A percentile compares a stretch with the other conserved stretches of the same genome.
These are phyloP conservation scores for Chiridota heheva DNA, from an alignment of 35 echinoderm and acorn worm genomes.

Conservation along the genomic window DNA sequence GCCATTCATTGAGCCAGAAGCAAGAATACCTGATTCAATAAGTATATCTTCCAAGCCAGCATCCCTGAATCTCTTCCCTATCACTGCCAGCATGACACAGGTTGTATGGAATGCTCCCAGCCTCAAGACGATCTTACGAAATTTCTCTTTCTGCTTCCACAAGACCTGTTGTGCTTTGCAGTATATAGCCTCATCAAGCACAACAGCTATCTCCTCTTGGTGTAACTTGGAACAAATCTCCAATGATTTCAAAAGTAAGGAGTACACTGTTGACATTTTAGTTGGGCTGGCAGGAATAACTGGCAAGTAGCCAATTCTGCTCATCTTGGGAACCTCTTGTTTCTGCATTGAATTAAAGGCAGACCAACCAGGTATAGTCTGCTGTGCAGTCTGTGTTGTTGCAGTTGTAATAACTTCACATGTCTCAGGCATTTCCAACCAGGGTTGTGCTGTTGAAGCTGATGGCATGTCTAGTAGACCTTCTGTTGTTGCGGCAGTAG, in stretches of 20 bases:
- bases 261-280: neutral
- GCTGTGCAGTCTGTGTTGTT: too few relatives aligned
- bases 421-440: too few relatives aligned
- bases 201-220: constrained; percentile 3
- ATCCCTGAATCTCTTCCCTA: constrained; percentile 38
- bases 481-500: too few relatives aligned
- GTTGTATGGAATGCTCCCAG: constrained; percentile 45
- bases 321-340: neutral
- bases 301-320: constrained; percentile 3
- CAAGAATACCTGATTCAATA: constrained; percentile 18
- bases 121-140: constrained; percentile 6
- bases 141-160: constrained; percentile 1
- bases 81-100: neutral
- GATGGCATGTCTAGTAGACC: too few relatives aligned
- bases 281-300: constrained; percentile 25
- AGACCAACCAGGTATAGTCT: too few relatives aligned
- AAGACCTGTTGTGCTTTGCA: constrained; percentile 7
- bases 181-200: constrained; percentile 20
- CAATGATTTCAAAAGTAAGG: neutral
- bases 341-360: too few relatives aligned
- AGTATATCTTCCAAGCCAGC: constrained; percentile 33
- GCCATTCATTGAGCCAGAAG: neutral
- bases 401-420: too few relatives aligned
- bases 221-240: neutral
- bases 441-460: too few relatives aligned